Evolutionary conservation across 2,113 vertebrate species (phyloP), one percentile per base, ranked within the genome.

Genomic region (Oreochromis niloticus): DNA sequence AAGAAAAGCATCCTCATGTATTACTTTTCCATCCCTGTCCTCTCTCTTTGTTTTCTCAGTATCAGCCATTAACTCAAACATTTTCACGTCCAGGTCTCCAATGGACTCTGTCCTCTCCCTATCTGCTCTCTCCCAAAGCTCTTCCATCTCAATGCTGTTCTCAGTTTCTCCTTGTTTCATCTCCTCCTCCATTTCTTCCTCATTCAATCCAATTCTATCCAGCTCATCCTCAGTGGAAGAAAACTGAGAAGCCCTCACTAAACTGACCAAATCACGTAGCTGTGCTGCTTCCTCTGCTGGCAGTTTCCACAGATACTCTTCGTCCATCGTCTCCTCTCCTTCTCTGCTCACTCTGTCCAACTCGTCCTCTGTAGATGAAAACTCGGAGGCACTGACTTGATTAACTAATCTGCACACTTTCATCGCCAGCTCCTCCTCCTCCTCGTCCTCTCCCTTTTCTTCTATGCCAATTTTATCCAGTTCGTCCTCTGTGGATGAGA

Each of bases 291-390:
- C 87, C 14, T 88, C 61, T 3, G 81, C 84, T 89, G 92, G 89
- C 43, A 84, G 34, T 46, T 68, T 88, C 95, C 95, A 95, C 56
- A 89, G 79, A 17, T 27, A 50, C 50, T 88, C 93, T 6, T 94
- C 92, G 0, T 88, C 88, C 4, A 22, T 50, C 11, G 2, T 83
- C 14, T 89, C 90, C 27, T 88, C 91, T 34, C 11, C 66, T 22
- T 86, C 91, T 81, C 41, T 39, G 7, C 89, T 91, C 4, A n/a
- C 85, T 79, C 61, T 75, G 85, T 95, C 95, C 9, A 95, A n/a
- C 85, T 95, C 94, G 0, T 96, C 94, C 52, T 96, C 94, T 0
- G 95, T 95, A 57, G 95, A 95, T 4, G 94, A 96, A 56, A 93
- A 96, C 22, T 94, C 83, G 1, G 84, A 36, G 75, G 88, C 85